Base-by-base conservation (phyloP, 2,888 invertebrate genomes). In the Phengaris arion region DNA sequence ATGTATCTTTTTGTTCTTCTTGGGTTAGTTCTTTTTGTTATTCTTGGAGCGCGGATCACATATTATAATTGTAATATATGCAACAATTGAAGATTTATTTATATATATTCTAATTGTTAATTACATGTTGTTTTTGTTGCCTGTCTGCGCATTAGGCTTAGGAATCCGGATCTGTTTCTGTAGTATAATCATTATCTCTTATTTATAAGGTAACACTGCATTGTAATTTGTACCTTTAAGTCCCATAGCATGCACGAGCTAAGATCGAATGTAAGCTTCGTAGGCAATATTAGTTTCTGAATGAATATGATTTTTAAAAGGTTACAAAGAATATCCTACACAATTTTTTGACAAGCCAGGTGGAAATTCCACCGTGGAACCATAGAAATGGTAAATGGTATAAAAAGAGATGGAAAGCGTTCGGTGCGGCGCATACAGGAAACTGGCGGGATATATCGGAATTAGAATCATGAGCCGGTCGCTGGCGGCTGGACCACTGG, bases 381-480 rank as follows among this genome's bases (percentile, higher is more conserved):
- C 52, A n/a, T 55, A 45, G 45, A 74, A 45, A 45, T 46, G 13
- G 2, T 55, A 73, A 55, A n/a, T 45, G 7, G 6, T 55, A 73
- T 35, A 45, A 46, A 45, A 46, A 51, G 59, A 46, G 15, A 64
- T 74, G 64, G 48, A 74, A 46, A 52, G 35, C 72, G 72, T 54
- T 68, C 51, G 48, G 64, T 59, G 48, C 54, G 9, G 54, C 54
- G 68, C 69, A 82, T 80, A 82, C 88, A 88, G 89, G 88, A 89
- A 87, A 86, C 87, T 84, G 84, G 83, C 85, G 86, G 88, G 87
- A 89, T 90, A 89, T 88, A 87, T 89, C 87, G 85, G 86, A 88
- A 89, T 90, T 90, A 90, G 89, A 89, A 87, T 88, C 86, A 55
- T 69, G 69, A 69, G 88, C 88, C 81, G 87, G 84, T 85, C 84